Evolutionary conservation across 2,113 vertebrate species (phyloP).

Genomic region (Pygoscelis adeliae): DNA sequence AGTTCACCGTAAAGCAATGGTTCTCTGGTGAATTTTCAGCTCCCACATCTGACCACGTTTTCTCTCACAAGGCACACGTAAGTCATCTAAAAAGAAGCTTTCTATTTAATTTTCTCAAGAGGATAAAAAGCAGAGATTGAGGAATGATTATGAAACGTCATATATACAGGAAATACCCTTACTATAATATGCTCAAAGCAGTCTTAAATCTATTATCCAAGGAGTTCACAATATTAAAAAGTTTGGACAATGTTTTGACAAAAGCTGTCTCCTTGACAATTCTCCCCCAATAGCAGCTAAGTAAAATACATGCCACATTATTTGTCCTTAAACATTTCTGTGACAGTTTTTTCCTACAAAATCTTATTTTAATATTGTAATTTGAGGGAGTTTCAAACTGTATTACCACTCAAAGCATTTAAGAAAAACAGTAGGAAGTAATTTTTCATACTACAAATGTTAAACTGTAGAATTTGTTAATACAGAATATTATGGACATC

Average conservation of each 20-base stretch:
- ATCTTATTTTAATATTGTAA: neutral
- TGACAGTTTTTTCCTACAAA: neutral
- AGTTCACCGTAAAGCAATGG: neutral
- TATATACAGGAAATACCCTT: neutral
- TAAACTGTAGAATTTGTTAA: neutral
- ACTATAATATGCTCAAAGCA: neutral
- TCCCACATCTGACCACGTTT: neutral
- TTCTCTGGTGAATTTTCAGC: neutral
- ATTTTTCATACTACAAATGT: neutral
- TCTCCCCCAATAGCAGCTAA: neutral
- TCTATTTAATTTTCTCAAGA: neutral
- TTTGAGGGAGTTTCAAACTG: neutral
- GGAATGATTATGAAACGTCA: neutral
- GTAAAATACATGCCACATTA: neutral
- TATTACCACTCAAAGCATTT: neutral
- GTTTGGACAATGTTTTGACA: neutral
- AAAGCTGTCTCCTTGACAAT: neutral
- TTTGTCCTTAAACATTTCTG: neutral
- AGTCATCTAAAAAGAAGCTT: neutral
- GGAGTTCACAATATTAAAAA: neutral
- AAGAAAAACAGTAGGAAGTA: neutral
- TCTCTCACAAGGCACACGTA: neutral
- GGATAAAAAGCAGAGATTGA: neutral
- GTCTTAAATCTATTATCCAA: neutral
- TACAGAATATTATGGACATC: neutral